A percentile compares a stretch with the other conserved stretches of the same genome.
phyloP scores from a whole-genome alignment of 2,888 invertebrate genomes.

The Limnephilus lunatus region DNA sequence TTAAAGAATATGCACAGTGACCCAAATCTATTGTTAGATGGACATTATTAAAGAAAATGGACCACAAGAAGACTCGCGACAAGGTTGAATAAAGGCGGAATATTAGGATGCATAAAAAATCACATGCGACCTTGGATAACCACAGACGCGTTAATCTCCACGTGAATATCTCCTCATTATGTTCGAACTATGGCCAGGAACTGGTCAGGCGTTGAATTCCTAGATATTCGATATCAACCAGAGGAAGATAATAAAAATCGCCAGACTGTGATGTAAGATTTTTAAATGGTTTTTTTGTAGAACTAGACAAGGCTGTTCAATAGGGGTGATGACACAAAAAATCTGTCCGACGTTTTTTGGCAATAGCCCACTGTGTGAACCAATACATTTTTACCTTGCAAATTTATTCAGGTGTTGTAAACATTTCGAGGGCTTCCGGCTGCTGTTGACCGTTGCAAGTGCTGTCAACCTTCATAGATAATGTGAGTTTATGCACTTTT shows the following conservation, averaged over 20 bases:
- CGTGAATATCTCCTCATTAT: conserved; percentile 27
- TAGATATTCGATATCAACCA: conserved; percentile 19
- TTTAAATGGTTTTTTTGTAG: background rate
- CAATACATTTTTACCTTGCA: background rate
- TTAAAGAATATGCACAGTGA: conserved; percentile 28
- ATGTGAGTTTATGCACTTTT: background rate
- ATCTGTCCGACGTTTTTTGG: background rate
- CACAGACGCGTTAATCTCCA: conserved; percentile 39
- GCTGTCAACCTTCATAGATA: background rate
- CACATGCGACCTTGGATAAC: background rate
- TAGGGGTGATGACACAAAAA: background rate
- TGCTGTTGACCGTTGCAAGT: background rate
- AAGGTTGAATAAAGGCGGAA: conserved; percentile 34
- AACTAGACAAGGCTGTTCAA: background rate
- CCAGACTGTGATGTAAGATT: background rate
- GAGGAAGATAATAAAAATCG: background rate
- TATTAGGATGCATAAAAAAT: conserved; percentile 10
- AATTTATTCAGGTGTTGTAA: background rate
- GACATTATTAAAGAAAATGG: background rate
- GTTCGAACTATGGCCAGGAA: background rate
- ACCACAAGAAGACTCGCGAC: background rate
- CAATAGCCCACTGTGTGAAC: background rate
- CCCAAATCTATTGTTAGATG: conserved; percentile 33
- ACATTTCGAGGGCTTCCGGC: background rate
- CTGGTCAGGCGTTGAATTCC: conserved; percentile 16